Percentiles rank a stretch among this genome's conserved stretches.
Conservation (phyloP, 1,140 invertebrate species). For the Drosophila azteca region DNA sequence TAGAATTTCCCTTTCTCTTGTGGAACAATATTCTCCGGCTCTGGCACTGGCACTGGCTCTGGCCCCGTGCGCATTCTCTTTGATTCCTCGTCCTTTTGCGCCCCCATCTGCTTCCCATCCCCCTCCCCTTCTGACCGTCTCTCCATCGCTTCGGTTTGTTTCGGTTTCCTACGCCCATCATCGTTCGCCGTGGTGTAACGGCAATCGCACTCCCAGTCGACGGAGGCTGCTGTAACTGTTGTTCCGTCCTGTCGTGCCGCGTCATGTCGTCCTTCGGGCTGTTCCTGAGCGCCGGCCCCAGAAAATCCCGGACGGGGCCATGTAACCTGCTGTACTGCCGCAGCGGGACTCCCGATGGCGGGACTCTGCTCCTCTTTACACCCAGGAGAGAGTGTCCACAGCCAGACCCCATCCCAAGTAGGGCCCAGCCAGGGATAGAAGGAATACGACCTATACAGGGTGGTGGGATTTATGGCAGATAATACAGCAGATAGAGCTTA, state of each 20-base stretch:
- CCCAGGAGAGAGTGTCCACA: background rate
- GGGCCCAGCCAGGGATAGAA: background rate
- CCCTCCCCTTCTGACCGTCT: too few relatives aligned
- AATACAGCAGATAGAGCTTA: background rate
- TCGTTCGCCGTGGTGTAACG: constrained; percentile 14
- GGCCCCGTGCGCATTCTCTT: constrained; percentile 1
- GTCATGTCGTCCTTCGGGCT: background rate
- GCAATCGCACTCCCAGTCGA: constrained; percentile 11
- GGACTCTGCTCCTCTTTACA: too few relatives aligned
- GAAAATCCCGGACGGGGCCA: constrained; percentile 57
- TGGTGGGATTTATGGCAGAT: too few relatives aligned
- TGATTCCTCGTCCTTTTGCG: too few relatives aligned
- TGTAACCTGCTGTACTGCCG: constrained; percentile 45
- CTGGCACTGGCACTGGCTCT: constrained; percentile 32
- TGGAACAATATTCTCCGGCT: constrained; percentile 44
- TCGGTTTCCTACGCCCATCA: constrained; percentile 1
- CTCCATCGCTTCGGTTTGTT: constrained; percentile 3
- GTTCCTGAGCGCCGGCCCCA: constrained; percentile 63
- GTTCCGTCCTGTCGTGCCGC: constrained; percentile 1
- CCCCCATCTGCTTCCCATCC: too few relatives aligned
- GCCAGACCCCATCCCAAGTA: background rate
- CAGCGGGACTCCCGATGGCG: background rate
- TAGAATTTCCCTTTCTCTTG: constrained; percentile 43
- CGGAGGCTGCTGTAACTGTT: background rate
- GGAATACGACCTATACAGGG: too few relatives aligned